phyloP scores from a whole-genome alignment of 2,888 invertebrate genomes.

The Sturmia bella region DNA sequence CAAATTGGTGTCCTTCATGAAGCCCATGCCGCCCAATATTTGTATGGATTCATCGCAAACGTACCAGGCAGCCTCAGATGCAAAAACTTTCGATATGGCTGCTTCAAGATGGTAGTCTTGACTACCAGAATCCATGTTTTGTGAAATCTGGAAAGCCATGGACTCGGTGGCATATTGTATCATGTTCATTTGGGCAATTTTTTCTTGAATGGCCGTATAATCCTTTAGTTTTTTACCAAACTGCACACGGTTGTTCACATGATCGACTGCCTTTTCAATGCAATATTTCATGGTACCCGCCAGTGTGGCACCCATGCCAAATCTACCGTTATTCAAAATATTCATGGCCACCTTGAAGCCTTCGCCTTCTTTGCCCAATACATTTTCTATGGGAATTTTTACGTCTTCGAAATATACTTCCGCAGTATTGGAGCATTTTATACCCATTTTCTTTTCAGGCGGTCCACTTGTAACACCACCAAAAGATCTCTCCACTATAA shows the following conservation, averaged over 20 bases:
- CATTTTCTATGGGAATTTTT: constrained; percentile 93
- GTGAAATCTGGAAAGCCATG: constrained; percentile 96
- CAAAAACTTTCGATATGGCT: constrained; percentile 97
- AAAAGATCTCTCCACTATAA: constrained; percentile 96
- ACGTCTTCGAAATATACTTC: constrained; percentile 96
- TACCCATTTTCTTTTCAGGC: constrained; percentile 99
- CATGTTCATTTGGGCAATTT: constrained; percentile 95
- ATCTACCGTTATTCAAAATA: constrained; percentile 97
- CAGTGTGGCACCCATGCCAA: constrained; percentile 98
- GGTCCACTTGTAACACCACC: constrained; percentile 96
- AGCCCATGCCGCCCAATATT: constrained; percentile 98
- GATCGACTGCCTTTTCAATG: constrained; percentile 94
- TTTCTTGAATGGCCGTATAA: constrained; percentile 94
- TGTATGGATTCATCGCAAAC: constrained; percentile 99
- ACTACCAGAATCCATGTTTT: constrained; percentile 97
- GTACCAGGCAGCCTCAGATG: constrained; percentile 96
- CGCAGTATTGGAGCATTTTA: constrained; percentile 97
- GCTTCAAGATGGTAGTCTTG: constrained; percentile 98
- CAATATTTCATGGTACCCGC: constrained; percentile 96
- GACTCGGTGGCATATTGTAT: constrained; percentile 96
- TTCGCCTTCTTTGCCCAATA: constrained; percentile 93
- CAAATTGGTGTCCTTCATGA: constrained; percentile 94
- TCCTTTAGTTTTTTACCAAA: constrained; percentile 93
- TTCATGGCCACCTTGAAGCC: constrained; percentile 97
- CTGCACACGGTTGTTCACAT: constrained; percentile 92